A percentile compares a stretch with the other conserved stretches of the same genome.
These are phyloP conservation scores for Girardinichthys multiradiatus DNA, from an alignment of 2,113 vertebrate species.

Conservation along the genomic window DNA sequence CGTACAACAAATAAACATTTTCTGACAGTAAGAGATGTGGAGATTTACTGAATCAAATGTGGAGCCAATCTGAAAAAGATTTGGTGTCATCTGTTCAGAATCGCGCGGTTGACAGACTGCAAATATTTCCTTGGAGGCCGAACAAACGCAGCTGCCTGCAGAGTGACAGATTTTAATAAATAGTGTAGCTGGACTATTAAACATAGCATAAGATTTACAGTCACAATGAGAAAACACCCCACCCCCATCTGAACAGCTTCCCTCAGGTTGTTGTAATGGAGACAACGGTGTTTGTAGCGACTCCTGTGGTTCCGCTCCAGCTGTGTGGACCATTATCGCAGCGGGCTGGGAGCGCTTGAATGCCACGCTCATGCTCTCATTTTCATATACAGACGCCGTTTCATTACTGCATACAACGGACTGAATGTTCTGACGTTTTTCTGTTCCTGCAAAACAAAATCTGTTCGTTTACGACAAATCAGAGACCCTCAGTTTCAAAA, in stretches of 20 bases:
- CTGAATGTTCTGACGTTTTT: background rate
- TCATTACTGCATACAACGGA: background rate
- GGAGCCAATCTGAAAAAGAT: background rate
- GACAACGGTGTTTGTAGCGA: background rate
- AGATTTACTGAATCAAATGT: background rate
- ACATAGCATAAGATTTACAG: constrained; percentile 3
- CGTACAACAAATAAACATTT: background rate
- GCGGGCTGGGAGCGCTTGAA: background rate
- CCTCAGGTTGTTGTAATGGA: background rate
- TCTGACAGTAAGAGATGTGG: background rate
- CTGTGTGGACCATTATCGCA: background rate
- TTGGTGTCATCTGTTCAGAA: background rate
- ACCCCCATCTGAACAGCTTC: background rate
- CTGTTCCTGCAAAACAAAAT: background rate
- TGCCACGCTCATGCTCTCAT: constrained; percentile 4
- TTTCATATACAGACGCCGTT: background rate
- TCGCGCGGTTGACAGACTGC: too few relatives aligned
- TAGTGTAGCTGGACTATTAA: constrained; percentile 22
- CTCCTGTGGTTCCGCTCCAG: constrained; percentile 3
- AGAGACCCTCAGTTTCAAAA: background rate
- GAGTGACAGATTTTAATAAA: constrained; percentile 42
- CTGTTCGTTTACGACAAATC: background rate
- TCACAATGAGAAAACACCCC: background rate
- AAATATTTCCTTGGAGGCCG: background rate
- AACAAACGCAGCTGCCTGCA: constrained; percentile 3